Evolutionary conservation across 2,888 invertebrate genomes (phyloP), one percentile per base, ranked within the genome.

Genomic region (Palloptera scutellata): DNA sequence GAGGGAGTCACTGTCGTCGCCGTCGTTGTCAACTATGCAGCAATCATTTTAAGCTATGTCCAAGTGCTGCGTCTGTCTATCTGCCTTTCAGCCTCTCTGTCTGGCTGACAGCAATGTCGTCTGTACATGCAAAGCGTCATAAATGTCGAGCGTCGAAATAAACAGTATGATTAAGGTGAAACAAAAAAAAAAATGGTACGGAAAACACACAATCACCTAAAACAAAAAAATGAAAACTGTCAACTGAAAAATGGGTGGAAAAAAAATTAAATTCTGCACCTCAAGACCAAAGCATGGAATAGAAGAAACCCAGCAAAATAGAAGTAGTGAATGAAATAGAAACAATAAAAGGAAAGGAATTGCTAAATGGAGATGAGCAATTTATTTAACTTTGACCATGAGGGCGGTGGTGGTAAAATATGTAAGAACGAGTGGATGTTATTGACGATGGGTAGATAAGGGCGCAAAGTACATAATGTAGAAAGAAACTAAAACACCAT

Each of bases 301-400:
- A 64, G 60, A 65, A 60, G 53, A 70, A 70, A 53, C 6, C 59
- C 17, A 11, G 13, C 42, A 30, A 55, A 15, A 42, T 6, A 15
- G 52, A 11, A 9, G n/a, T 52, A 19, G 15, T 15, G 17, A 40
- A n/a, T 30, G 75, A 79, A 80, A 45, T 40, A 30, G 30, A 76
- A 79, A 79, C 76, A 76, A 76, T 48, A 17, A 15, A 45, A 77
- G 76, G 77, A 75, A 75, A n/a, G n/a, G n/a, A n/a, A n/a, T n/a
- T n/a, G n/a, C n/a, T n/a, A n/a, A n/a, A 75, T 79, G 76, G 77
- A 75, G 76, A 81, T 77, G 76, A 77, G 75, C 74, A 79, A 75
- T 75, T 76, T 77, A 75, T 76, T 76, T 78, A 75, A 79, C 77
- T 77, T 81, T 76, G 53, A 19, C 60, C 59, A 67, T 65, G 65